Conservation (phyloP, 2,797 vertebrate species). For the Carcharodon carcharias region DNA sequence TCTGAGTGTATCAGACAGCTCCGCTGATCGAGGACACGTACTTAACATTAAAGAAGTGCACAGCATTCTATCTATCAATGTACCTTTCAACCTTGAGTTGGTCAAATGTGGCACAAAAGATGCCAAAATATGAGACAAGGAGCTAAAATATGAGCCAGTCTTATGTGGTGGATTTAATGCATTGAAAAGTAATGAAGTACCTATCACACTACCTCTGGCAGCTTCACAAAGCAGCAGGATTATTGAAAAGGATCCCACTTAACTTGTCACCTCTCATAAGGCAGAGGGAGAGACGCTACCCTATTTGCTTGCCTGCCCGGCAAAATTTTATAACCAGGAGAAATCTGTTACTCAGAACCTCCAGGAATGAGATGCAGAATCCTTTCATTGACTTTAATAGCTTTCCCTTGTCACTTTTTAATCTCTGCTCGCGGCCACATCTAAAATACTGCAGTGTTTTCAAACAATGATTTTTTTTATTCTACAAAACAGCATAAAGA, state of each 20-base stretch:
- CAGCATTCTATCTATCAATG: constrained; percentile 6
- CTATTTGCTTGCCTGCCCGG: not conserved
- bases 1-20: not conserved
- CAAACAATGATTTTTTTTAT: not conserved
- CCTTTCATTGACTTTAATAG: not conserved
- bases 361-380: not conserved
- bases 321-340: not conserved
- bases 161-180: not conserved
- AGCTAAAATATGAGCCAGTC: not conserved
- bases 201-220: not conserved
- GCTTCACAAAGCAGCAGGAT: not conserved
- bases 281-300: too few relatives aligned
- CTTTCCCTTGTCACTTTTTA: not conserved
- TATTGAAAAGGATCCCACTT: not conserved
- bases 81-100: constrained; percentile 19
- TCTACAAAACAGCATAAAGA: not conserved
- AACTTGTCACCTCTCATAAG: not conserved
- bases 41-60: not conserved
- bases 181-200: constrained; percentile 11
- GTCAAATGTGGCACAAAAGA: not conserved
- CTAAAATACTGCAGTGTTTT: not conserved
- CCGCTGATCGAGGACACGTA: not conserved
- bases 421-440: not conserved
- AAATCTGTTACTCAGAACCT: not conserved
- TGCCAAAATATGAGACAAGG: not conserved